These are phyloP conservation scores for Apteryx owenii DNA, from an alignment of 2,113 vertebrate species.

Conservation along the genomic window DNA sequence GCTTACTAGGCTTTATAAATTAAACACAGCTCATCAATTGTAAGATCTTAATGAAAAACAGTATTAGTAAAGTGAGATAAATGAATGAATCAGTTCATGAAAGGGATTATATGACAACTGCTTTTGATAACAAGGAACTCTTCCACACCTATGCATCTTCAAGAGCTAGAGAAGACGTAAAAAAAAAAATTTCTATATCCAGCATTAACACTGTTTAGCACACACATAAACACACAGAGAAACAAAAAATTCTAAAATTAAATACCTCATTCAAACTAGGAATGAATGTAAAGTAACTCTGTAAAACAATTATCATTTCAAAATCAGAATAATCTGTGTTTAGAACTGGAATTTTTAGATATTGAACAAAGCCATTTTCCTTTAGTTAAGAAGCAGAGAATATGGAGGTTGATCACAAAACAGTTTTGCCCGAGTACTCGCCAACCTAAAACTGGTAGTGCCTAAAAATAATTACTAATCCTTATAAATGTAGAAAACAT, in stretches of 20 bases:
- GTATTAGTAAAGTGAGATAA: background rate
- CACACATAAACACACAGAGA: background rate
- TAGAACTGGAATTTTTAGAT: rapidly evolving
- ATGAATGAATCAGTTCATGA: background rate
- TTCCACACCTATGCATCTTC: background rate
- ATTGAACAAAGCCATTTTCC: background rate
- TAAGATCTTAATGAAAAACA: background rate
- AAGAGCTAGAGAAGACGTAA: background rate
- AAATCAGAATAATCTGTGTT: background rate
- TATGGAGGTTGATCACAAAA: rapidly evolving
- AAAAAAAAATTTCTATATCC: background rate
- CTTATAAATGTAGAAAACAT: background rate
- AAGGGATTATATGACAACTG: background rate
- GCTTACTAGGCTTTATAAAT: background rate
- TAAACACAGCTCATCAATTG: background rate
- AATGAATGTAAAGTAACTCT: background rate
- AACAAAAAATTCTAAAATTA: background rate
- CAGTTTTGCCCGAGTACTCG: rapidly evolving
- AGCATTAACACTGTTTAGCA: background rate
- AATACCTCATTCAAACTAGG: background rate
- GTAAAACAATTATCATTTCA: background rate
- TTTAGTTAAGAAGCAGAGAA: background rate
- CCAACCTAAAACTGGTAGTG: background rate
- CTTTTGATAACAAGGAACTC: background rate
- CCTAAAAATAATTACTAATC: background rate